Evolutionary conservation across 2,113 vertebrate species (phyloP), one percentile per base, ranked within the genome.

Genomic region (Trogon surrucura): DNA sequence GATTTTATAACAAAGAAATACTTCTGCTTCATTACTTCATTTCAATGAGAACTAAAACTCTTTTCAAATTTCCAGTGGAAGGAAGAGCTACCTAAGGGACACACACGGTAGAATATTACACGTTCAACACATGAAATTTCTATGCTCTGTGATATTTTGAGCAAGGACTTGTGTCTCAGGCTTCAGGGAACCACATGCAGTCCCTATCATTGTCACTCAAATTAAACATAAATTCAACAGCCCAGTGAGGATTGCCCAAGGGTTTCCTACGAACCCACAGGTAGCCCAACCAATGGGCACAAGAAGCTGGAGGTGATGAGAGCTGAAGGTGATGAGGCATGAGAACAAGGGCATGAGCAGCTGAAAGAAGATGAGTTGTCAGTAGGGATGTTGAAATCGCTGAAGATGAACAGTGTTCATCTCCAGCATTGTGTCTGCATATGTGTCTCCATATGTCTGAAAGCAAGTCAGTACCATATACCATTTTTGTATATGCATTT

Each of bases 121-220:
- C 21, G 9, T 30, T 25, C 36, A 54, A 44, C 23, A 11, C 15
- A 22, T 8, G 36, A 45, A 7, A 6, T 38, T 29, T 20, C 54
- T 15, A 0, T 50, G 20, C 6, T 85, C 14, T 64, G 36, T 26
- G 29, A 13, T 51, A 5, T 30, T 73, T 64, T 22, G 7, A 29
- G 54, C 25, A 48, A 66, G 18, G 56, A 12, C 4, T 7, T 30
- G 34, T 26, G 21, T 29, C 23, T 71, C 16, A 65, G 21, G 23
- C 23, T 48, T 53, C 51, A 48, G 36, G 53, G 47, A 82, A 14
- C 5, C 10, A 3, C 41, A 4, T 9, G 7, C 27, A 57, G 29
- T 22, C 15, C 38, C 23, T 65, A 54, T 1, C 16, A 2, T 0
- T 58, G n/a, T n/a, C 3, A 1, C 15, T 56, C 29, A 56, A 27